Percentiles rank a stretch among this genome's conserved stretches.
These are phyloP conservation scores for Andrena haemorrhoa DNA, from an alignment of 2,888 invertebrate genomes.

Conservation along the genomic window DNA sequence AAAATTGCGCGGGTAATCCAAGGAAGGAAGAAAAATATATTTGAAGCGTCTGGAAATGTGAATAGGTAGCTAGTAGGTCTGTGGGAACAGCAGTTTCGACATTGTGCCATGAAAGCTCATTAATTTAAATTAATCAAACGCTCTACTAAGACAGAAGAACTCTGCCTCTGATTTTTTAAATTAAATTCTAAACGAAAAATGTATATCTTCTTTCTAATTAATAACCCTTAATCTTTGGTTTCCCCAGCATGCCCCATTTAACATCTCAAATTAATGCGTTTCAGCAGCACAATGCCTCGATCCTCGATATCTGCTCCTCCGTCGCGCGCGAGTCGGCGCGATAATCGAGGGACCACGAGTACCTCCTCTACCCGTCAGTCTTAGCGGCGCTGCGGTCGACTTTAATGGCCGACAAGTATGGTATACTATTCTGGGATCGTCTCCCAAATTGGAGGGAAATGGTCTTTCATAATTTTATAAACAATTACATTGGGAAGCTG, in stretches of 20 bases:
- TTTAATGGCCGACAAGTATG: not conserved
- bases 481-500: not conserved
- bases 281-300: constrained; percentile 37
- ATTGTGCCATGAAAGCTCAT: constrained; percentile 35
- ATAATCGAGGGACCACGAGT: not conserved
- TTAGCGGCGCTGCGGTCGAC: not conserved
- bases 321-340: not conserved
- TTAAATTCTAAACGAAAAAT: too few species aligned
- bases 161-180: too few species aligned
- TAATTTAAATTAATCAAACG: constrained; percentile 15
- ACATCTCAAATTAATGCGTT: constrained; percentile 30
- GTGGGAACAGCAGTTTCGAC: constrained; percentile 13
- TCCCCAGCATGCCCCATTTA: too few species aligned
- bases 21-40: not conserved
- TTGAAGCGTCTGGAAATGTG: not conserved
- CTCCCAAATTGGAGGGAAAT: not conserved
- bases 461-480: not conserved
- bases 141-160: too few species aligned
- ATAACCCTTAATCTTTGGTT: constrained; percentile 33
- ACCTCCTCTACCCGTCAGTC: constrained; percentile 16
- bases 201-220: not conserved
- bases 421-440: not conserved
- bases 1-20: constrained; percentile 9
- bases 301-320: not conserved
- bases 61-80: not conserved